Evolutionary conservation across 2,888 invertebrate species (phyloP).

Genomic region (Epiperipatus broadwayi): DNA sequence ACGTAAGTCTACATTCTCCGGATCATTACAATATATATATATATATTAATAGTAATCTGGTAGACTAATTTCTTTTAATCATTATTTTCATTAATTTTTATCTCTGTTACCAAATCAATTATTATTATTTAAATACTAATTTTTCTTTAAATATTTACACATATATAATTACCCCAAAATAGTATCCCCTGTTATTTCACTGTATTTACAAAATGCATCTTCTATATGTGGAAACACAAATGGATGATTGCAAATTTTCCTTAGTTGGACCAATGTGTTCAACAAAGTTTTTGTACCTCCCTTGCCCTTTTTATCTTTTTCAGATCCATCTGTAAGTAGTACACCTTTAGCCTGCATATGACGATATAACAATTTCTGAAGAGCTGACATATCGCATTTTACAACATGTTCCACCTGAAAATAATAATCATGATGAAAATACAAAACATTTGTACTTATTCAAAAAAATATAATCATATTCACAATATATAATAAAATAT

Average conservation of each 20-base stretch:
- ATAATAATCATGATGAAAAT: too few species aligned
- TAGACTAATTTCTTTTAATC: too few species aligned
- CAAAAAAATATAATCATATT: too few species aligned
- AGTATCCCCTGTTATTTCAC: slow-evolving; percentile 52
- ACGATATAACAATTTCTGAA: slow-evolving; percentile 78
- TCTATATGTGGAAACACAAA: slow-evolving; percentile 99
- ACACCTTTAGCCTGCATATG: slow-evolving; percentile 97
- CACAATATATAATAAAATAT: too few species aligned
- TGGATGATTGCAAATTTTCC: slow-evolving; percentile 97
- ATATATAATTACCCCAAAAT: slow-evolving; percentile 52
- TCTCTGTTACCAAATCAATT: too few species aligned
- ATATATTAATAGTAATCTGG: too few species aligned
- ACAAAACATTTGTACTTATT: too few species aligned
- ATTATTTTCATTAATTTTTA: too few species aligned
- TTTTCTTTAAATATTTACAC: too few species aligned
- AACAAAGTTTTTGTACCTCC: slow-evolving; percentile 89
- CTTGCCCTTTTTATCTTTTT: slow-evolving; percentile 80
- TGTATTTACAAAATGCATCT: slow-evolving; percentile 83
- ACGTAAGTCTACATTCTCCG: too few species aligned
- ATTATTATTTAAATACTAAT: too few species aligned
- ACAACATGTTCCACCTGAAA: slow-evolving; percentile 71
- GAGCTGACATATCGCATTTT: slow-evolving; percentile 96
- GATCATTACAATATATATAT: too few species aligned
- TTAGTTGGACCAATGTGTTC: slow-evolving; percentile 96
- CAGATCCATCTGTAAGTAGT: slow-evolving; percentile 80